Evolutionary conservation across 2,113 vertebrate genomes (phyloP).

Genomic region (Rhagologus leucostigma): DNA sequence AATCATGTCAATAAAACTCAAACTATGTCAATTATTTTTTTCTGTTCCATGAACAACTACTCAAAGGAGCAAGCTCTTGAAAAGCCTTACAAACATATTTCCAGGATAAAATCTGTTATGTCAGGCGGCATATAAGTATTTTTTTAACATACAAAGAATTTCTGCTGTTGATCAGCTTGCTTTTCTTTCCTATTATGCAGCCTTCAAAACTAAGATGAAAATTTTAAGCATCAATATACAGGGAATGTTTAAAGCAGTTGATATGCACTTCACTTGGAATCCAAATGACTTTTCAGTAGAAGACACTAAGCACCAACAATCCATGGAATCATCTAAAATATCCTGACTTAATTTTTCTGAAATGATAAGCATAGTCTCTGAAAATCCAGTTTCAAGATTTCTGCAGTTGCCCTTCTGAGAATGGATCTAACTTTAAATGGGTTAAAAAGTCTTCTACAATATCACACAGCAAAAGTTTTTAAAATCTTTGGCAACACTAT

Average conservation of each 20-base stretch:
- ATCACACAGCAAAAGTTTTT: background rate
- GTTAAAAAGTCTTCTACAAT: background rate
- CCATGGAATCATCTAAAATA: background rate
- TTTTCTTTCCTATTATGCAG: background rate
- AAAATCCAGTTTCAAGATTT: background rate
- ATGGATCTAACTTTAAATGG: background rate
- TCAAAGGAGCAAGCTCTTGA: background rate
- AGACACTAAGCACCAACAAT: background rate
- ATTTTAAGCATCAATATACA: background rate
- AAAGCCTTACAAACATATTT: background rate
- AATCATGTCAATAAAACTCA: background rate
- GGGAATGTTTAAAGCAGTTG: background rate
- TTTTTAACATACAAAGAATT: background rate
- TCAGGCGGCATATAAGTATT: background rate
- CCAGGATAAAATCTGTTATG: background rate
- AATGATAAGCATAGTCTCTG: background rate
- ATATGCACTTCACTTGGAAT: background rate
- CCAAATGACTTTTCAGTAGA: background rate
- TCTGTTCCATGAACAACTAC: background rate
- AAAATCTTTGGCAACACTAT: background rate
- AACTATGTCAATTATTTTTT: background rate
- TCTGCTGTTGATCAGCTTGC: background rate
- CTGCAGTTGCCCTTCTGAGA: background rate
- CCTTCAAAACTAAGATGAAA: background rate
- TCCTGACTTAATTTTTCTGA: background rate